phyloP scores from a whole-genome alignment of 2,113 vertebrate species.

The Gambusia affinis region DNA sequence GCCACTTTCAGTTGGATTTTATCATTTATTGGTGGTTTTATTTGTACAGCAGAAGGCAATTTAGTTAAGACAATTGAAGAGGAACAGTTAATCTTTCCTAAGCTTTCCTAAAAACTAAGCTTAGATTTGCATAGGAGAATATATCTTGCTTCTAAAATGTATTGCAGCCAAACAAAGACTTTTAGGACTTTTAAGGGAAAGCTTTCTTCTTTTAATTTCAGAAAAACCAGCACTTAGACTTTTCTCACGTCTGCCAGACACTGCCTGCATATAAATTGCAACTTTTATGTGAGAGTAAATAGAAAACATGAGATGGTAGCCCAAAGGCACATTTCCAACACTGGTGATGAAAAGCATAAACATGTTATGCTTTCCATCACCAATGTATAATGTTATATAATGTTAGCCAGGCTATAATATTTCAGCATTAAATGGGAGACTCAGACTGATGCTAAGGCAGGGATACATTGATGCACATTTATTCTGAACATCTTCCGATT shows the following conservation, averaged over 20 bases:
- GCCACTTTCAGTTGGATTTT: too few relatives aligned
- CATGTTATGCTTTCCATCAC: conserved; percentile 1
- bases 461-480: conserved; percentile 3
- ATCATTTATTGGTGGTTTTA: too few relatives aligned
- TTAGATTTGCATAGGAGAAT: background rate
- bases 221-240: conserved; percentile 7
- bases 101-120: conserved; percentile 23
- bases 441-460: background rate
- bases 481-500: background rate
- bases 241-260: conserved; percentile 33
- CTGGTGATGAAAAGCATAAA: conserved; percentile 56
- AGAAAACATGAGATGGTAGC: conserved; percentile 26
- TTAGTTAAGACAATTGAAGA: too few relatives aligned
- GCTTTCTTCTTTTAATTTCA: conserved; percentile 28
- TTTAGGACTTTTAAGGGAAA: background rate
- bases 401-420: conserved; percentile 26
- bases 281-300: conserved; percentile 44
- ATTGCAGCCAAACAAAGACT: background rate
- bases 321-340: conserved; percentile 41
- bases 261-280: conserved; percentile 64
- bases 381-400: conserved; percentile 1
- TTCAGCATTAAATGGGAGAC: background rate
- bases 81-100: background rate
- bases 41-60: too few relatives aligned
- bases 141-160: conserved; percentile 11